Conservation (phyloP, 2,113 vertebrate genomes). For the Rhizomys pruinosus region DNA sequence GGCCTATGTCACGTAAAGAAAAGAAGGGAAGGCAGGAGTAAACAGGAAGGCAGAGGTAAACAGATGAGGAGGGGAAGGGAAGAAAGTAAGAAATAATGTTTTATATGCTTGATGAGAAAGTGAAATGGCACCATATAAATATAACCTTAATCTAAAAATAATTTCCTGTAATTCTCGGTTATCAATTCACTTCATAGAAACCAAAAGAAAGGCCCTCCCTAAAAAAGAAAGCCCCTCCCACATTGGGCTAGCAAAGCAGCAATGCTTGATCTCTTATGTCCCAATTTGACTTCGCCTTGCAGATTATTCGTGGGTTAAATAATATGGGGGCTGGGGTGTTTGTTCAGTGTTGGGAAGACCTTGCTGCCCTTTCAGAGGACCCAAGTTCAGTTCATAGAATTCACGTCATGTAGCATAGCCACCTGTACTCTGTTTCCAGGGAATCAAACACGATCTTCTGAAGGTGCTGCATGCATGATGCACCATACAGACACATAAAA, state of each 20-base stretch:
- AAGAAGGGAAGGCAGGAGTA: background rate
- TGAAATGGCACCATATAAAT: background rate
- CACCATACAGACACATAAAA: background rate
- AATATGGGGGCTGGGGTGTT: background rate
- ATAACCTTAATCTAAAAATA: background rate
- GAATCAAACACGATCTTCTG: background rate
- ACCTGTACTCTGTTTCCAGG: too few relatives aligned
- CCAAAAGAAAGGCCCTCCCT: background rate
- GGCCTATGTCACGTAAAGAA: constrained; percentile 54
- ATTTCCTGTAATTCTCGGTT: constrained; percentile 4
- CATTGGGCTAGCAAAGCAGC: background rate
- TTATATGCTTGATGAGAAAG: background rate
- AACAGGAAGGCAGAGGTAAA: fast-evolving
- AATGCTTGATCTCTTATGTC: background rate
- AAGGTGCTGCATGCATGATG: background rate
- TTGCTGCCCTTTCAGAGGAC: background rate
- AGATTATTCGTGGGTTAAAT: background rate
- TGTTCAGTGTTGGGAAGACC: too few relatives aligned
- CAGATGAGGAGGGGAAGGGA: too few relatives aligned
- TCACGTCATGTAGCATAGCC: background rate
- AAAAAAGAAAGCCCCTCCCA: background rate
- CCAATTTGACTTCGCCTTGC: background rate
- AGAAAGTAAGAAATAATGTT: background rate
- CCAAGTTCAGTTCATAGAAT: background rate
- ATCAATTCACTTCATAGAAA: background rate